Percentiles rank a stretch among this genome's conserved stretches.
These are phyloP conservation scores for Lycia hirtaria DNA, from an alignment of 2,888 invertebrate genomes.

Conservation along the genomic window DNA sequence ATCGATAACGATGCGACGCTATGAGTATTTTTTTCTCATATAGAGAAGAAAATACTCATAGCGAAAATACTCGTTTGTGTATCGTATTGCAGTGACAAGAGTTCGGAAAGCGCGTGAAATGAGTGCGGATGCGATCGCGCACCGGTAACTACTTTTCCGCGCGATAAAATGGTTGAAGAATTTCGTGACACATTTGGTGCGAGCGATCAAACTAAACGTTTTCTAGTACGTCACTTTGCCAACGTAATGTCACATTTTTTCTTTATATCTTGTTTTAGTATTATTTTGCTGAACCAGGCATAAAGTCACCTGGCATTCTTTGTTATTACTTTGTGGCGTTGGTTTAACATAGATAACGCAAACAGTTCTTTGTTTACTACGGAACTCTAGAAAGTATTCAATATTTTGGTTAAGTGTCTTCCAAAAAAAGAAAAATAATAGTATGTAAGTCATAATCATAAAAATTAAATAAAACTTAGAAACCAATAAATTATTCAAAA, in stretches of 20 bases:
- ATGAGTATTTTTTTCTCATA: slow-evolving; percentile 55
- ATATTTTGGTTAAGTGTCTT: too few relatives aligned
- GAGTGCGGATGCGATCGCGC: slow-evolving; percentile 73
- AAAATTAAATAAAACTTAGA: too few relatives aligned
- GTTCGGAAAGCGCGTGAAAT: slow-evolving; percentile 63
- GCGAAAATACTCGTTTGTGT: slow-evolving; percentile 47
- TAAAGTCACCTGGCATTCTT: too few relatives aligned
- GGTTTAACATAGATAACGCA: too few relatives aligned
- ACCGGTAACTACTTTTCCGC: slow-evolving; percentile 84
- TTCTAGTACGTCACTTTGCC: slow-evolving; percentile 10
- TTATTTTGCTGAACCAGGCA: too few relatives aligned
- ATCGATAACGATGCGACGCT: slow-evolving; percentile 69
- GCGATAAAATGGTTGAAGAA: slow-evolving; percentile 71
- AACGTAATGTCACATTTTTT: background rate
- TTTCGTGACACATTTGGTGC: slow-evolving; percentile 49
- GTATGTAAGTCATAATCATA: too few relatives aligned
- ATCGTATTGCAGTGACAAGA: slow-evolving; percentile 50
- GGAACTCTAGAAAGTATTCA: too few relatives aligned
- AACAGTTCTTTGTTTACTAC: too few relatives aligned
- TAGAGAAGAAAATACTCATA: slow-evolving; percentile 37
- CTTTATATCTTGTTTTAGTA: background rate
- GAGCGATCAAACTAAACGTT: slow-evolving; percentile 15
- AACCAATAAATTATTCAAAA: too few relatives aligned
- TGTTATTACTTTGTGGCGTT: too few relatives aligned
- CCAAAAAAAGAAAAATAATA: too few relatives aligned